Base-by-base conservation (phyloP, 2,888 invertebrate genomes). In the Epinotia ramella region DNA sequence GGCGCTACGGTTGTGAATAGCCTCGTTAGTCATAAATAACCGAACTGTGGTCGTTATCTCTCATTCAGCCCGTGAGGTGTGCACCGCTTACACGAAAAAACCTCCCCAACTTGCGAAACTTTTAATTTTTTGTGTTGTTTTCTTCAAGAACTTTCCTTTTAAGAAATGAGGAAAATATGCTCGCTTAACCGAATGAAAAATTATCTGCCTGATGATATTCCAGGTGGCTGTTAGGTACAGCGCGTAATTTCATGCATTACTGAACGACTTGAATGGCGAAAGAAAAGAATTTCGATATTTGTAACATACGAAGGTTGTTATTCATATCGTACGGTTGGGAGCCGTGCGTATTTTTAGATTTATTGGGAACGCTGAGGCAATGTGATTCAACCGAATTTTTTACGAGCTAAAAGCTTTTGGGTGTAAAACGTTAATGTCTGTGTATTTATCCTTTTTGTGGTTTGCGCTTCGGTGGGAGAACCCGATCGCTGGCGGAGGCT, bases 11-110 rank as follows among this genome's bases (percentile, higher is more conserved):
- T 84, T 83, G 87, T 93, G 93, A 93, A 93, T 93, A 91, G 93
- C 91, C 91, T 93, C 92, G 93, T 93, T 93, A 93, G 87, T 91
- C 92, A 92, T 92, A 93, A 93, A 93, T 93, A 93, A 91, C 91
- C 90, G 88, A 92, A 93, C 89, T 91, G 89, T 85, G 88, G 89
- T 92, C 93, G 93, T 91, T 93, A 92, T 89, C 88, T 88, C 87
- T 90, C 89, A 92, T 92, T 92, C 92, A 91, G 81, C 82, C 84
- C 85, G 86, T 84, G 84, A 87, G 87, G 87, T 86, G 87, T 83
- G 84, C 85, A 77, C 77, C 70, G 73, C 71, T 73, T 77, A 73
- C 68, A 72, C 64, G 77, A 79, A 78, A 79, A 80, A 77, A 76
- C 66, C 76, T 76, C 67, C 67, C 57, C 18, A 60, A 68, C 66